Conservation (phyloP, 2,113 vertebrate species). For the Hemibates koningsi region DNA sequence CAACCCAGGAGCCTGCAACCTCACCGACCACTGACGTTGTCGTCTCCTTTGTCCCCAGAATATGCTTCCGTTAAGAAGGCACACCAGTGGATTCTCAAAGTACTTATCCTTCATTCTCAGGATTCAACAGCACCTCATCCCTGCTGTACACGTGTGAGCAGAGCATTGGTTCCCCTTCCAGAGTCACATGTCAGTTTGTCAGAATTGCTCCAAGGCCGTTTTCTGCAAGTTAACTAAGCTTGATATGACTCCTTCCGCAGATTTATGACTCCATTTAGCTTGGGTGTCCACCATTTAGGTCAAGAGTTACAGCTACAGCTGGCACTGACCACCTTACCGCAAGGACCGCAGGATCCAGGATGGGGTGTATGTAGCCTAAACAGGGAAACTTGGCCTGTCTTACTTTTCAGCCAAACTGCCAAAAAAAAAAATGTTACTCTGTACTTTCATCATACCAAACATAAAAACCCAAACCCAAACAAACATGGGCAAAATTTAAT, state of each 20-base stretch:
- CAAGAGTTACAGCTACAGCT: background rate
- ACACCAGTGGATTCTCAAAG: background rate
- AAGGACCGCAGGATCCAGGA: background rate
- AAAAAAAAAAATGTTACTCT: background rate
- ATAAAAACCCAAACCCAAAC: background rate
- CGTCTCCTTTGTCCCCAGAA: background rate
- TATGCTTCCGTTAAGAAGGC: background rate
- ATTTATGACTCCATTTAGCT: background rate
- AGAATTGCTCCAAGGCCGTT: background rate
- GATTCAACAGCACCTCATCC: background rate
- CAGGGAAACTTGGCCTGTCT: background rate
- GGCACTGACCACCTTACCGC: background rate
- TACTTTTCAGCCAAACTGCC: background rate
- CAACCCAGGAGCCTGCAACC: background rate
- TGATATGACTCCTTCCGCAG: background rate
- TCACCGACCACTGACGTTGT: background rate
- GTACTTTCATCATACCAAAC: background rate
- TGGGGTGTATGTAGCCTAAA: background rate
- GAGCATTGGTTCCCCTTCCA: background rate
- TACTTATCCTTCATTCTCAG: background rate
- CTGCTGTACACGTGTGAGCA: background rate
- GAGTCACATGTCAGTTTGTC: background rate
- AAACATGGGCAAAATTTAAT: background rate
- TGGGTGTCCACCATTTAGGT: background rate
- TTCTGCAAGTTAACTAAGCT: background rate